Evolutionary conservation across 2,113 vertebrate species (phyloP).

Genomic region (Cromileptes altivelis): DNA sequence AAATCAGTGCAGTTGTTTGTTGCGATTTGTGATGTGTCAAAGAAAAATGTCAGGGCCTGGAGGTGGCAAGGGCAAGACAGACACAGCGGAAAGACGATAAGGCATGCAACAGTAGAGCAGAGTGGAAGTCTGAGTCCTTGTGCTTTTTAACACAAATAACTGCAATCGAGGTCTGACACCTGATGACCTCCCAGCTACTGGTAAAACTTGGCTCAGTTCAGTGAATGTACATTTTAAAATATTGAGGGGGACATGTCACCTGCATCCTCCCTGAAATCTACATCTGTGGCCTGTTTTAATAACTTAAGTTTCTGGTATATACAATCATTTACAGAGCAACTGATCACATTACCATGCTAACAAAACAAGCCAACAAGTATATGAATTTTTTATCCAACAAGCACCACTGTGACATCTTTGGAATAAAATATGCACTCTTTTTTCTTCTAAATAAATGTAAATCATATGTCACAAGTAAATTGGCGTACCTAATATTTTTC

Average conservation of each 20-base stretch:
- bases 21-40: not conserved
- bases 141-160: slow-evolving; percentile 29
- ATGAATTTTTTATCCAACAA: not conserved
- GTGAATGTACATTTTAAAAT: not conserved
- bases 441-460: not conserved
- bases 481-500: not conserved
- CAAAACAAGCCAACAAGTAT: not conserved
- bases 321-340: not conserved
- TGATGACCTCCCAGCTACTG: not conserved
- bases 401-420: not conserved
- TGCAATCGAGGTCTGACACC: not conserved
- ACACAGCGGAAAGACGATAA: slow-evolving; percentile 33
- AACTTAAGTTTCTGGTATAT: not conserved
- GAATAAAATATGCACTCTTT: not conserved
- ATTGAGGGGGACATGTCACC: too few relatives aligned
- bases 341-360: not conserved
- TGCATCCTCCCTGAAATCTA: not conserved
- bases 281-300: not conserved
- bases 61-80: slow-evolving; percentile 4
- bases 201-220: not conserved
- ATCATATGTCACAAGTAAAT: not conserved
- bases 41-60: not conserved
- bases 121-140: not conserved
- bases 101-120: not conserved
- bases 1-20: not conserved